Evolutionary conservation across 2,797 vertebrate species (phyloP).

Genomic region (Rousettus madagascariensis): DNA sequence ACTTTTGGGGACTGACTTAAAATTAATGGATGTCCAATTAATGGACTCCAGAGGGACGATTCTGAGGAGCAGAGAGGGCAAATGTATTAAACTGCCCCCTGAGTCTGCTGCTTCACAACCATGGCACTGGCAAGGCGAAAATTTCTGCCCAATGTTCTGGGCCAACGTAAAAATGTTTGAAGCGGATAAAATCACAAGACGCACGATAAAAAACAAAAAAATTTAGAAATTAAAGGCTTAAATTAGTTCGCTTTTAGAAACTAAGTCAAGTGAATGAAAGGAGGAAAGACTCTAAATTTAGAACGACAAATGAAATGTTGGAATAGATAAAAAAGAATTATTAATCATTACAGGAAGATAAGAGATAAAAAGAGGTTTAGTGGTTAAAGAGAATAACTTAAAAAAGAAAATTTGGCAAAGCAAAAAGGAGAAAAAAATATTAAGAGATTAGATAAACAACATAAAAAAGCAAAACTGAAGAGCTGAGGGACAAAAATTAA

Average conservation of each 20-base stretch:
- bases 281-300: background rate
- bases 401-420: background rate
- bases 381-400: background rate
- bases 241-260: background rate
- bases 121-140: background rate
- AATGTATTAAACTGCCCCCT: background rate
- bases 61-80: background rate
- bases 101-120: background rate
- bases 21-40: background rate
- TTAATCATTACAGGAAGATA: background rate
- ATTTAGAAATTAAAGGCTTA: no score
- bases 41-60: background rate
- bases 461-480: background rate
- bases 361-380: background rate
- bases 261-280: background rate
- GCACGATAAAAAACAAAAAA: background rate
- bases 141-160: background rate
- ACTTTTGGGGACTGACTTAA: background rate
- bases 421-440: background rate
- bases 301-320: background rate
- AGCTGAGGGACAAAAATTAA: background rate
- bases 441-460: constrained; percentile 2
- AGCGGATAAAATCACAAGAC: background rate
- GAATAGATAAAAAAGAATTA: background rate
- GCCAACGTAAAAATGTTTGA: background rate